A percentile compares a stretch with the other conserved stretches of the same genome.
Evolutionary conservation across 2,113 vertebrate genomes (phyloP).

Genomic region (Trogon surrucura): DNA sequence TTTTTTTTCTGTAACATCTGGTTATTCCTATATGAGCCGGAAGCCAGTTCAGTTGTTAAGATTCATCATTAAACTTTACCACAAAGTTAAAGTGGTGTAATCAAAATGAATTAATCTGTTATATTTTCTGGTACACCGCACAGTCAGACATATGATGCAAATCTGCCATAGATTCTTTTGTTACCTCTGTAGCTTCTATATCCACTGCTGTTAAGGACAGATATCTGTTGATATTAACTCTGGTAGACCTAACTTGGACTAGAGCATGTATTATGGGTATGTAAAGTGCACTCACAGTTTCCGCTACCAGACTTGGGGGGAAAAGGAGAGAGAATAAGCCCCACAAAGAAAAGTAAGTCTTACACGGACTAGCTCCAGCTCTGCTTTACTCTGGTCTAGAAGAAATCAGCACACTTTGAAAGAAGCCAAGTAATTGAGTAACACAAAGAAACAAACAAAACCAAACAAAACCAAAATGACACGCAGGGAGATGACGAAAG

Average conservation of each 20-base stretch:
- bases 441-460: neutral
- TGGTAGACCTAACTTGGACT: neutral
- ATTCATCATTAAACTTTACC: neutral
- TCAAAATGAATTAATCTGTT: neutral
- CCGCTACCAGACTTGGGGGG: too few relatives aligned
- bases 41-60: neutral
- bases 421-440: neutral
- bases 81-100: neutral
- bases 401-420: neutral
- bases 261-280: neutral
- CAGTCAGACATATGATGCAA: neutral
- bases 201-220: neutral
- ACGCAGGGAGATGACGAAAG: fast-evolving
- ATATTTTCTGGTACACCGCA: neutral
- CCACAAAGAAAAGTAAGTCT: neutral
- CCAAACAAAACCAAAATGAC: neutral
- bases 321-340: neutral
- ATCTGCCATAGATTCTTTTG: neutral
- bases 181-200: neutral
- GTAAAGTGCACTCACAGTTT: neutral
- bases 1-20: neutral
- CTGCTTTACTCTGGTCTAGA: neutral
- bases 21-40: neutral
- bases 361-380: neutral
- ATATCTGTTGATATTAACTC: neutral